Base-by-base conservation (phyloP, 2,113 vertebrate species). In the Canis aureus region DNA sequence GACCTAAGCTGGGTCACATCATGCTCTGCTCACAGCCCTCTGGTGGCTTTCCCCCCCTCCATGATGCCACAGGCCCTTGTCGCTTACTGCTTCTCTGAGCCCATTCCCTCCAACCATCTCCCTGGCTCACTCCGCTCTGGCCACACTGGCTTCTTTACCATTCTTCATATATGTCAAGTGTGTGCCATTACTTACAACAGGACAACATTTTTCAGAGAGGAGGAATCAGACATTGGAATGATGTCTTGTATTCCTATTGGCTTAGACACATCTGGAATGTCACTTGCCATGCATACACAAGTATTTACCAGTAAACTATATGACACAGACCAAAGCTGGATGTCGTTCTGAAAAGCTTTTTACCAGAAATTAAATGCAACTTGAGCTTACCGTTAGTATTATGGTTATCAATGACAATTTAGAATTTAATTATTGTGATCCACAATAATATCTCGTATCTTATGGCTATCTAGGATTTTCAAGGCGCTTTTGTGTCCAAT, bases 311-410 rank as follows among this genome's bases (percentile, higher is more conserved):
- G 69, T 88, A 80, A 91, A 89, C 78, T 74, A 4, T 85, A 11
- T 16, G 22, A 94, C 79, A 49, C 86, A 93, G 86, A 82, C 29
- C 11, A 49, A 89, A 76, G 94, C 64, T 92, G 57, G 62, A 85
- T 92, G 22, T 25, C 88, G 51, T 89, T 83, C 71, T 89, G 43
- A 62, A 91, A 85, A 89, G 78, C 71, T 85, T 92, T 83, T 93
- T 64, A 84, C 35, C 22, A 62, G 38, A 29, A 94, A 51, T 74
- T 89, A 91, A 80, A 91, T 23, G 49, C 8, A 73, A 94, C 73
- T 27, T 49, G 91, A 81, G 73, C 23, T 80, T 67, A 62, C 32
- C 69, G 29, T 86, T 71, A 71, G 53, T 80, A 49, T 67, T 84
- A 91, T 43, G 53, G n/a, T 35, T 43, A 93, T 73, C 12, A 97